phyloP scores from a whole-genome alignment of 2,888 invertebrate genomes.

The Tholera decimalis region DNA sequence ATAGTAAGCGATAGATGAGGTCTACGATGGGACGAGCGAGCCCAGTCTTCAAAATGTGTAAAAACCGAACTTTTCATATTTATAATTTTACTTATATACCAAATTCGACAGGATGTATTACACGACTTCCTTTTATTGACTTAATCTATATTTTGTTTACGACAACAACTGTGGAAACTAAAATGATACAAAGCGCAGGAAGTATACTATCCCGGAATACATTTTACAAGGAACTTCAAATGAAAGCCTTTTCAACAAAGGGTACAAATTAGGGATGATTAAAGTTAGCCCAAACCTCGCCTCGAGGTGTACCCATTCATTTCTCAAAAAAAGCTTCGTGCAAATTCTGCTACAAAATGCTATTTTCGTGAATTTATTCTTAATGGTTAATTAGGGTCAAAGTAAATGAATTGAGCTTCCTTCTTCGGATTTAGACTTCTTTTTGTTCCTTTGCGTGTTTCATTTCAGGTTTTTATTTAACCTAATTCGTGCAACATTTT shows the following conservation, averaged over 20 bases:
- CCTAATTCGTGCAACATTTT: no score
- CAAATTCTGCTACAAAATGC: conserved; percentile 12
- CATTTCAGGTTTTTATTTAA: background rate
- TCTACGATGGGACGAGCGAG: no score
- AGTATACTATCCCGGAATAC: conserved; percentile 1
- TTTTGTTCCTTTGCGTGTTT: background rate
- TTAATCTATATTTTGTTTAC: background rate
- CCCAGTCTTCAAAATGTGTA: no score
- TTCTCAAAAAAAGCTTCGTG: conserved; percentile 19
- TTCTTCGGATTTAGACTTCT: background rate
- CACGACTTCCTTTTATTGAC: background rate
- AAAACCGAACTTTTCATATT: no score
- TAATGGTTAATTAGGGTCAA: conserved; percentile 18
- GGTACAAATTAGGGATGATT: conserved; percentile 39
- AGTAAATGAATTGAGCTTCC: conserved; percentile 15
- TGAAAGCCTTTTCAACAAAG: conserved; percentile 14
- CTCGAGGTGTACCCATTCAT: conserved; percentile 22
- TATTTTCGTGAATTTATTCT: conserved; percentile 15
- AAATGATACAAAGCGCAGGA: conserved; percentile 12
- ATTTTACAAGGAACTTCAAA: conserved; percentile 17
- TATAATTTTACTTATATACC: no score
- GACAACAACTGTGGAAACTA: background rate
- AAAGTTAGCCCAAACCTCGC: conserved; percentile 35
- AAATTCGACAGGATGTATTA: no score
- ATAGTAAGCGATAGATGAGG: no score